Percentiles rank a stretch among this genome's conserved stretches.
Conservation (phyloP, 2,113 vertebrate genomes). For the Limanda limanda region DNA sequence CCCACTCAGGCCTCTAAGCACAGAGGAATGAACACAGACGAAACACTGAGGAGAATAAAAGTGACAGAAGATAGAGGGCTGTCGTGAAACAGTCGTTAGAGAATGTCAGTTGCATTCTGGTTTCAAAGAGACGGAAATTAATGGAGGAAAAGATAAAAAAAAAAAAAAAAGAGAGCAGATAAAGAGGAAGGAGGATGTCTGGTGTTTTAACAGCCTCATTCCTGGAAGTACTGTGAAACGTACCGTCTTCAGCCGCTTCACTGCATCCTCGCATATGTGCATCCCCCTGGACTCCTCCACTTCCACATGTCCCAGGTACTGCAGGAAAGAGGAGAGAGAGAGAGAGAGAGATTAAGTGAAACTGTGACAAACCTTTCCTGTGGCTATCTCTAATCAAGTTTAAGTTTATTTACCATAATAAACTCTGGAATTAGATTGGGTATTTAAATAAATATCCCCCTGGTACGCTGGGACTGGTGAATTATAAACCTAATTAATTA, state of each 20-base stretch:
- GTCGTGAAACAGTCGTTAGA: slow-evolving; percentile 4
- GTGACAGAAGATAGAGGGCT: slow-evolving; percentile 7
- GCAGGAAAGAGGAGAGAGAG: slow-evolving; percentile 26
- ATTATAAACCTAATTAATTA: slow-evolving; percentile 55
- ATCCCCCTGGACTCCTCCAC: slow-evolving; percentile 99
- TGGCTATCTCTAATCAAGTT: not conserved
- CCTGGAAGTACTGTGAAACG: slow-evolving; percentile 71
- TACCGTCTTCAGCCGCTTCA: slow-evolving; percentile 98
- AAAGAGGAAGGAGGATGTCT: not conserved
- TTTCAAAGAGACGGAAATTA: slow-evolving; percentile 18
- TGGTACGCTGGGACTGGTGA: slow-evolving; percentile 3
- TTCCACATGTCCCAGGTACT: slow-evolving; percentile 98
- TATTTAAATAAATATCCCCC: slow-evolving; percentile 35
- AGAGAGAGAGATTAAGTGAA: slow-evolving; percentile 5
- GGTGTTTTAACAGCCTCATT: slow-evolving; percentile 18
- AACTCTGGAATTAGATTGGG: slow-evolving; percentile 1
- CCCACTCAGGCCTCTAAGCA: not conserved
- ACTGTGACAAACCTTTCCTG: slow-evolving; percentile 26
- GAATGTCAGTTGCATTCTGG: slow-evolving; percentile 14
- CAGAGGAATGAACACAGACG: slow-evolving; percentile 22
- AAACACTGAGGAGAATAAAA: slow-evolving; percentile 6
- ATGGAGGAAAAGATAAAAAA: not conserved
- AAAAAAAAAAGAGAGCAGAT: not conserved
- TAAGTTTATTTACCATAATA: slow-evolving; percentile 28
- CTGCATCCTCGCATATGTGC: slow-evolving; percentile 99